A percentile compares a stretch with the other conserved stretches of the same genome.
Conservation (phyloP, 2,113 vertebrate genomes). For the Nerophis lumbriciformis region DNA sequence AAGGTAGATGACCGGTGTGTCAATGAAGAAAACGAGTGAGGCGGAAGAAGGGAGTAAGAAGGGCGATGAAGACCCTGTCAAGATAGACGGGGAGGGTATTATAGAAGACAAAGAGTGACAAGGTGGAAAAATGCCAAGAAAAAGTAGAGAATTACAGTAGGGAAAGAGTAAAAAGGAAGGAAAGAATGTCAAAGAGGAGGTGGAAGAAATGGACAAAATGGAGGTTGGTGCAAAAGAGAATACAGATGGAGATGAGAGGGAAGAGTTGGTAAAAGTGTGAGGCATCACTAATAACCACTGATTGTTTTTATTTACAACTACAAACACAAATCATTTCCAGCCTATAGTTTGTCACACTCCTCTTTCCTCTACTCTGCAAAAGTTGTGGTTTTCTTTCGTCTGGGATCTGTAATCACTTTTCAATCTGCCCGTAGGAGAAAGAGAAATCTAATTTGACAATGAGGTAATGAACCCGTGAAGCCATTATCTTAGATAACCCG, state of each 20-base stretch:
- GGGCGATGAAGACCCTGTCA: not conserved
- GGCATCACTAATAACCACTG: not conserved
- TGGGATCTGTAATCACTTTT: conserved; percentile 72
- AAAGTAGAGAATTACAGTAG: not conserved
- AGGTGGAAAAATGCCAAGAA: not conserved
- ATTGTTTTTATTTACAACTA: not conserved
- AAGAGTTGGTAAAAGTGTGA: not conserved
- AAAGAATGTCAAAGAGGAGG: not conserved
- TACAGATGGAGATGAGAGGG: not conserved
- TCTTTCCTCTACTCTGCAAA: conserved; percentile 12
- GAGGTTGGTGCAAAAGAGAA: not conserved
- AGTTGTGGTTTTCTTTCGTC: conserved; percentile 55
- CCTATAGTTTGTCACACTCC: conserved; percentile 3
- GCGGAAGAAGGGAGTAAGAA: not conserved
- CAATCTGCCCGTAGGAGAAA: conserved; percentile 73
- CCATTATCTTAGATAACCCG: conserved; percentile 76
- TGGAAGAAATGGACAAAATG: not conserved
- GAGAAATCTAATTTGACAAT: conserved; percentile 78
- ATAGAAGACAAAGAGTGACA: not conserved
- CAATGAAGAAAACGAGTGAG: not conserved
- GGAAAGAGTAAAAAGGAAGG: not conserved
- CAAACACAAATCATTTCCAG: not conserved
- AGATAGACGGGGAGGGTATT: not conserved
- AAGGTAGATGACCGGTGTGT: not conserved
- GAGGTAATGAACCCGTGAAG: conserved; percentile 76